Evolutionary conservation across 2,113 vertebrate species (phyloP), one percentile per base, ranked within the genome.

Genomic region (Callipepla californica): DNA sequence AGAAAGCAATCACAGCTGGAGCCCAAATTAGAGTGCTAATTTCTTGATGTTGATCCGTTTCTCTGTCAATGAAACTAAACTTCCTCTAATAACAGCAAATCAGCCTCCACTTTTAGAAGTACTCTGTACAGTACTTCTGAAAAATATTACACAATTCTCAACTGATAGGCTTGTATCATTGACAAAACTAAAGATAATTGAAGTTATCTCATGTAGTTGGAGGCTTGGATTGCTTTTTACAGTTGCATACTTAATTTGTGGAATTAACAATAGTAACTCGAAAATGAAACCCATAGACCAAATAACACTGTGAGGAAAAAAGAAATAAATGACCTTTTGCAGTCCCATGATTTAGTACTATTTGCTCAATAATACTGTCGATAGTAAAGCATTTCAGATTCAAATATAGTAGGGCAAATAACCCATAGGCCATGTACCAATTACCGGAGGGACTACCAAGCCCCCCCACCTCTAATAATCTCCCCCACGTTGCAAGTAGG

Each of bases 141-240:
- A 93, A 70, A 34, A 75, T 4, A 38, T 80, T 89, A 85, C 75
- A 87, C 87, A 95, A 93, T 45, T 85, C 70, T 79, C 0, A 1
- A 30, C 74, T 94, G 92, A 92, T 42, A 77, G 50, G 70, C 45
- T 94, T 93, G 86, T 87, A 94, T 92, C 87, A 95, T 55, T 55
- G 74, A 85, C 73, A 82, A 87, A 96, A 84, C 62, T 93, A 94
- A 93, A 62, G n/a, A 94, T 87, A 89, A 75, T 93, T 92, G 68
- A 94, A 93, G 32, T 85, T 76, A 92, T 65, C 73, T 87, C 67
- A 14, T 5, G 19, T 20, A 58, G 19, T 38, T 83, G 65, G 8
- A 82, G 32, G 25, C 6, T 83, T 55, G 67, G 26, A 77, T 62
- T 94, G 70, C 45, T 91, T 91, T 95, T 73, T 80, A 80, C 17